Percentiles rank a stretch among this genome's conserved stretches.
phyloP scores from a whole-genome alignment of 1,140 invertebrate species.

The Drosophila ananassae region DNA sequence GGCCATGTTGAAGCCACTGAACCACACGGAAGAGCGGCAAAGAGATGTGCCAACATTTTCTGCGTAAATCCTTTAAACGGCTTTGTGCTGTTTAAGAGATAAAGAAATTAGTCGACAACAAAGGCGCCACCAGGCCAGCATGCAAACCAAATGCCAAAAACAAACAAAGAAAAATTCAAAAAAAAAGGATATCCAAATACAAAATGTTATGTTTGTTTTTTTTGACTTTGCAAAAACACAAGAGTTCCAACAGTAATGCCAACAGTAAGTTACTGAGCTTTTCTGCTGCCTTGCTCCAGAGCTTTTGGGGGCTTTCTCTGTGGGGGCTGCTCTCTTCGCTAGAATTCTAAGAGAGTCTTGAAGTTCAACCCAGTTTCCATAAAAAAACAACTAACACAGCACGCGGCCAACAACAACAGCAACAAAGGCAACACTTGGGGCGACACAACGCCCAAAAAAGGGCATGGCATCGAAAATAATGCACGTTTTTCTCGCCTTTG shows the following conservation, averaged over 20 bases:
- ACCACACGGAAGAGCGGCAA: background rate
- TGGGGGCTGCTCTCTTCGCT: slow-evolving; percentile 1
- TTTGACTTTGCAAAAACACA: slow-evolving; percentile 35
- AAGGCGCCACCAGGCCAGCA: slow-evolving; percentile 45
- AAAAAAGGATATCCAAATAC: background rate
- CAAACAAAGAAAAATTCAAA: slow-evolving; percentile 51
- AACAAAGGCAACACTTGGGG: slow-evolving; percentile 30
- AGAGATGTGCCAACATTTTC: slow-evolving; percentile 8
- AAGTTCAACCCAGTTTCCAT: slow-evolving; percentile 58
- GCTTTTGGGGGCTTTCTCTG: background rate
- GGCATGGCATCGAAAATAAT: slow-evolving; percentile 58
- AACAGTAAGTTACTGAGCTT: slow-evolving; percentile 40
- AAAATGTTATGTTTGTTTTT: background rate
- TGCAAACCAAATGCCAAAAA: slow-evolving; percentile 64
- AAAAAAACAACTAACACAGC: slow-evolving; percentile 34
- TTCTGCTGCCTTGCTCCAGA: background rate
- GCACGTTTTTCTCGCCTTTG: slow-evolving; percentile 20
- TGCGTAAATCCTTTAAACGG: slow-evolving; percentile 35
- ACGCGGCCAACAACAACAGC: slow-evolving; percentile 48
- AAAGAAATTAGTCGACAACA: slow-evolving; percentile 71
- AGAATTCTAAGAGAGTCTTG: background rate
- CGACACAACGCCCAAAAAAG: slow-evolving; percentile 67
- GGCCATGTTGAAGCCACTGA: background rate
- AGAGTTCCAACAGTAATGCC: slow-evolving; percentile 3
- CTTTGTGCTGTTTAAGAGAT: slow-evolving; percentile 60